These are phyloP conservation scores for Anastatus disparis DNA, from an alignment of 1,140 invertebrate genomes.

Conservation along the genomic window DNA sequence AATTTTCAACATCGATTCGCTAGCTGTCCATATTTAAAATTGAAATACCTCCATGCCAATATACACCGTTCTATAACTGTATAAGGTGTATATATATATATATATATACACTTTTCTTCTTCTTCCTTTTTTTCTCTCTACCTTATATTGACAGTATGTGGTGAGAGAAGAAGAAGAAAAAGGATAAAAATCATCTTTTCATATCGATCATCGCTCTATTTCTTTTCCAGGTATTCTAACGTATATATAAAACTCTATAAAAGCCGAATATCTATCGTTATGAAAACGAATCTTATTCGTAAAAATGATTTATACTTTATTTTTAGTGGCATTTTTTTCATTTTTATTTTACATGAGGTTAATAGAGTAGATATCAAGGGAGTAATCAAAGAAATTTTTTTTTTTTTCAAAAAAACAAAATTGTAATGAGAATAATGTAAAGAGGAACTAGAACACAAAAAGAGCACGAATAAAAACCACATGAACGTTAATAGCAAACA, in stretches of 20 bases:
- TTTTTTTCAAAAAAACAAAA: too few species aligned
- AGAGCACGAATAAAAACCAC: neutral
- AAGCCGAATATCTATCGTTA: constrained; percentile 17
- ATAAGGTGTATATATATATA: too few species aligned
- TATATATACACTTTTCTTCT: too few species aligned
- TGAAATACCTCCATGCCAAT: constrained; percentile 42
- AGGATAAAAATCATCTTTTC: constrained; percentile 25
- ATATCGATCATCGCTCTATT: constrained; percentile 17
- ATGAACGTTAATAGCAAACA: too few species aligned
- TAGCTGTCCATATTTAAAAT: constrained; percentile 29
- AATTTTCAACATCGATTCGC: constrained; percentile 22
- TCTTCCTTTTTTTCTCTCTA: neutral
- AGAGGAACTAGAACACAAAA: neutral
- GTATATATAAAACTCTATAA: neutral
- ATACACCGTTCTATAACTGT: too few species aligned
- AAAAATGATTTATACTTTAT: constrained; percentile 30
- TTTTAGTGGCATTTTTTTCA: neutral
- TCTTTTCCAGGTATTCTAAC: neutral
- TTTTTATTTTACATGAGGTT: neutral
- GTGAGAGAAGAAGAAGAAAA: too few species aligned
- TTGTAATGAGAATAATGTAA: neutral
- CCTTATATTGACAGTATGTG: too few species aligned
- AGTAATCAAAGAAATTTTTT: neutral
- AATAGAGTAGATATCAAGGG: neutral
- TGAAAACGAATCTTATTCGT: neutral